Percentiles rank a stretch among this genome's conserved stretches.
Evolutionary conservation across 2,888 invertebrate genomes (phyloP).

Genomic region (Aspidiotus destructor): DNA sequence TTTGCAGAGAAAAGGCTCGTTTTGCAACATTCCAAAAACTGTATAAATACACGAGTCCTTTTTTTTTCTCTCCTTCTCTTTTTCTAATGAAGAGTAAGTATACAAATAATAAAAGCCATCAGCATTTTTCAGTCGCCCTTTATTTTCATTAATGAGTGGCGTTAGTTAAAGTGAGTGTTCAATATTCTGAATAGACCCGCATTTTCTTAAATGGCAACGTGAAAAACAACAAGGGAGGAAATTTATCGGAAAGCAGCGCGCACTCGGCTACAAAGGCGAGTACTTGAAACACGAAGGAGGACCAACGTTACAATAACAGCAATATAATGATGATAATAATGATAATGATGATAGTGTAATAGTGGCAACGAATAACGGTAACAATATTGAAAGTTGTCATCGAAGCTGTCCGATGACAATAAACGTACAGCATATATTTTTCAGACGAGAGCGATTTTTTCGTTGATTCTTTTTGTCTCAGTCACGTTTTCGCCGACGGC

Average conservation of each 20-base stretch:
- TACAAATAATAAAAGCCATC: constrained; percentile 3
- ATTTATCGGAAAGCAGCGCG: neutral
- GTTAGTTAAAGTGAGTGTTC: constrained; percentile 8
- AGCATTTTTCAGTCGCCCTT: constrained; percentile 13
- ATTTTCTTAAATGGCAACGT: neutral
- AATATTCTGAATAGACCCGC: constrained; percentile 10
- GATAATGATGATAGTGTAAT: constrained; percentile 29
- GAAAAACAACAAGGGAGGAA: neutral
- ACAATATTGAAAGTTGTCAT: constrained; percentile 30
- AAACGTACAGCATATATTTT: constrained; percentile 20
- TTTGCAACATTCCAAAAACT: too few species aligned
- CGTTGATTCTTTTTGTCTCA: constrained; percentile 29
- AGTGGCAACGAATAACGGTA: constrained; percentile 28
- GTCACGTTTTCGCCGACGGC: constrained; percentile 31
- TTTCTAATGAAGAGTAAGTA: neutral
- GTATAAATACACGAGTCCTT: too few species aligned
- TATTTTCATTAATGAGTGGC: constrained; percentile 12
- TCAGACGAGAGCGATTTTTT: constrained; percentile 31
- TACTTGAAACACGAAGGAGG: constrained; percentile 8
- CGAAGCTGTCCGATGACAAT: constrained; percentile 28
- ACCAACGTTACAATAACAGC: constrained; percentile 29
- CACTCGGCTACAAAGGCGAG: neutral
- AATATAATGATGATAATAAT: constrained; percentile 31
- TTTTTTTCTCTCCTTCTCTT: neutral
- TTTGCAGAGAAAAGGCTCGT: too few species aligned